Base-by-base conservation (phyloP, 2,113 vertebrate species). In the Smithornis capensis region DNA sequence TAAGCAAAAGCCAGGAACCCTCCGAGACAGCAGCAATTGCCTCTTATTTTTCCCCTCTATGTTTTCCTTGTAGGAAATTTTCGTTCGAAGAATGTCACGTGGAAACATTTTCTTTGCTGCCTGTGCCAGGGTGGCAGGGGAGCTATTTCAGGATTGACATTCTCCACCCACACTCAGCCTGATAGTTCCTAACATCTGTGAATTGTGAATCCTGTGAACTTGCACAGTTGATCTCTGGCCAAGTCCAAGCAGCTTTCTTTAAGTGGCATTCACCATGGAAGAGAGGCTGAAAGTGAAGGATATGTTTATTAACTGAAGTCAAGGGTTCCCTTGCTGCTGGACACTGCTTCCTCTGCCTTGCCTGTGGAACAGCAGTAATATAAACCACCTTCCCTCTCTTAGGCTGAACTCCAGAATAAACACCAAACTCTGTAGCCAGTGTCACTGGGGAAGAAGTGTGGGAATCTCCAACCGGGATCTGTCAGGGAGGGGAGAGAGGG, bases 71-170 rank as follows among this genome's bases (percentile, higher is more conserved):
- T 93, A 95, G 95, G 87, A 96, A 97, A 97, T 96, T 96, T 83
- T 95, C 65, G 70, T 94, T 97, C 6, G n/a, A 97, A 97, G 97
- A 94, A 90, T 97, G 96, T 97, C 96, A 97, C 93, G 52, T 94
- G 97, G 97, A 98, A 98, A 98, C 97, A 98, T 97, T 97, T 97
- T 93, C 97, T 96, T 96, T 95, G 93, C 95, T 97, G 94, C 95
- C 96, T 94, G 96, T 98, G 97, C 97, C 97, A 97, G 97, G 87
- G 96, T 97, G 86, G 97, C 98, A 98, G 94, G 83, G 97, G 96
- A 98, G 97, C 97, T 98, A 98, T 99, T 99, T 98, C 98, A 98
- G 98, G 97, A 97, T 97, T 97, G 97, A 98, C 98, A 98, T 98
- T 98, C 97, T 96, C 97, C 96, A 97, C 98, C 97, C 97, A 98